Evolutionary conservation across 2,113 vertebrate genomes (phyloP), one percentile per base, ranked within the genome.

Genomic region (Herpailurus yagouaroundi): DNA sequence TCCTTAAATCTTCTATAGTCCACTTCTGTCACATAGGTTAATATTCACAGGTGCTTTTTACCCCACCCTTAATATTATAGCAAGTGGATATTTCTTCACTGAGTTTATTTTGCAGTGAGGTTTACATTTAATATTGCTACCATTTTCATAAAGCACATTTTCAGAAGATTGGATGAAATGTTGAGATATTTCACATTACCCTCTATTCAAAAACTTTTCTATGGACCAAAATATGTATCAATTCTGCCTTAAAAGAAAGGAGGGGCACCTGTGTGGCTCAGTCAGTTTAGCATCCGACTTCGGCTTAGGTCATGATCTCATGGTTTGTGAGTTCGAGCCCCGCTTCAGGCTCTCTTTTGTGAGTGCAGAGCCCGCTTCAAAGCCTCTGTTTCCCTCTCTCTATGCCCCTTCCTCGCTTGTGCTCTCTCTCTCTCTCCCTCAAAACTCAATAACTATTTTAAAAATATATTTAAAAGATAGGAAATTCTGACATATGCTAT

Each of bases 31-130:
- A 57, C 64, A 45, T 69, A 82, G 60, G 41, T 38, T 77, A 11
- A 55, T 91, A 33, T 36, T 69, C 36, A 93, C 41, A 4, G 50
- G 19, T 33, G 21, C 48, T 84, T 93, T 74, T 64, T 38, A 80
- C 90, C 48, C 41, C 10, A 13, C 8, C 31, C 27, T 91, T 66
- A 95, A 57, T 94, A 64, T 55, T 55, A 93, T 36, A 91, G 18
- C 74, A 83, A 77, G 50, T 91, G 41, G 83, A n/a, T 76, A 71
- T 74, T 81, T 90, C 89, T 93, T 74, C 55, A 21, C 48, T 82
- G 55, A 84, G 21, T 94, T 94, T 91, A 57, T 64, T 94, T 96
- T 92, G 41, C 84, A 60, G 31, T 90, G 36, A 90, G 57, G 89
- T 87, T 87, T 85, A 73, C 57, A 82, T 77, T 88, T 31, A 92